Percentiles rank a stretch among this genome's conserved stretches.
Evolutionary conservation across 2,888 invertebrate species (phyloP).

Genomic region (Onthophagus sagittarius): DNA sequence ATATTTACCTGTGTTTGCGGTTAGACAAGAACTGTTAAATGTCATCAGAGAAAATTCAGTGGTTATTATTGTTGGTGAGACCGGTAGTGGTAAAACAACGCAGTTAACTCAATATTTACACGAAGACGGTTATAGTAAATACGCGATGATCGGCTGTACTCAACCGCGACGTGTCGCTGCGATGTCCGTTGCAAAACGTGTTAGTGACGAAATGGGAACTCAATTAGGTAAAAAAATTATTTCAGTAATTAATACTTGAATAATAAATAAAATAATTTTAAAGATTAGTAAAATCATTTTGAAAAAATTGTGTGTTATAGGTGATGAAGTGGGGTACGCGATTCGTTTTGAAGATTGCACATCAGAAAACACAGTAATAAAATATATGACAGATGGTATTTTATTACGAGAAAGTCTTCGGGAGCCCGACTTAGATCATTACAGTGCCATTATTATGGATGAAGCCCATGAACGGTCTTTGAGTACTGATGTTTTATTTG

Average conservation of each 20-base stretch:
- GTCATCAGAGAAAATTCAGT: slow-evolving; percentile 91
- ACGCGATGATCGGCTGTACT: slow-evolving; percentile 96
- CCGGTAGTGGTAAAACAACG: slow-evolving; percentile 96
- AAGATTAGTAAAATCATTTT: background rate
- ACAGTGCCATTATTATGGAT: slow-evolving; percentile 98
- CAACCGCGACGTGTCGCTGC: slow-evolving; percentile 97
- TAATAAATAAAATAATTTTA: too few species aligned
- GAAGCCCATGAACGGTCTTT: slow-evolving; percentile 98
- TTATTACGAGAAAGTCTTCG: slow-evolving; percentile 91
- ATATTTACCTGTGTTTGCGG: slow-evolving; percentile 93
- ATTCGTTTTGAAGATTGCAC: slow-evolving; percentile 99
- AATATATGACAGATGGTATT: slow-evolving; percentile 99
- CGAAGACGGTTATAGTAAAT: slow-evolving; percentile 91
- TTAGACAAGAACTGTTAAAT: slow-evolving; percentile 86
- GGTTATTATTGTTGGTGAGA: slow-evolving; percentile 92
- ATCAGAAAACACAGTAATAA: slow-evolving; percentile 86
- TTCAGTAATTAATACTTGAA: background rate
- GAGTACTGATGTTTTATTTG: slow-evolving; percentile 97
- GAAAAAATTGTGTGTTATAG: slow-evolving; percentile 40
- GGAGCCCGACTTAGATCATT: slow-evolving; percentile 94
- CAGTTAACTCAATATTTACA: slow-evolving; percentile 96
- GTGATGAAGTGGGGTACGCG: slow-evolving; percentile 95
- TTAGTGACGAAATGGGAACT: slow-evolving; percentile 95
- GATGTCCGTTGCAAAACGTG: slow-evolving; percentile 98
- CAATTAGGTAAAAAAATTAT: slow-evolving; percentile 60